phyloP scores from a whole-genome alignment of 2,888 invertebrate genomes.

The Hololepta plana region DNA sequence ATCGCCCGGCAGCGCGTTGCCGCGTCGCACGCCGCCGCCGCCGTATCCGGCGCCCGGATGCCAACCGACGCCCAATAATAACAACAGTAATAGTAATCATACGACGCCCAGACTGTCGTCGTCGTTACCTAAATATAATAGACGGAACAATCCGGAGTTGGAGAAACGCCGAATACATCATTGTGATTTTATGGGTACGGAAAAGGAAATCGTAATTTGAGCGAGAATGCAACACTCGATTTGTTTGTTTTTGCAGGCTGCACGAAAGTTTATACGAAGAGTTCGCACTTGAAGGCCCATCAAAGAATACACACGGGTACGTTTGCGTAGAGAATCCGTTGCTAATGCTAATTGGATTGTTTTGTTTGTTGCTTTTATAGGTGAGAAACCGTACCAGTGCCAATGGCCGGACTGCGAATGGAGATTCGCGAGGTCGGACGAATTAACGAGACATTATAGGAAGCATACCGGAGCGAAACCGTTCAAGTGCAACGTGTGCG shows the following conservation, averaged over 20 bases:
- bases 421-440: slow-evolving; percentile 92
- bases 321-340: slow-evolving; percentile 2
- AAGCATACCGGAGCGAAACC: slow-evolving; percentile 96
- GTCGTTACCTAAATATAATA: slow-evolving; percentile 51
- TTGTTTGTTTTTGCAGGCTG: slow-evolving; percentile 53
- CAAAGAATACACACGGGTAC: slow-evolving; percentile 95
- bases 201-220: background rate
- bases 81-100: slow-evolving; percentile 9
- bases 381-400: slow-evolving; percentile 95
- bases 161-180: slow-evolving; percentile 92
- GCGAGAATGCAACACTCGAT: background rate
- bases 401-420: slow-evolving; percentile 97
- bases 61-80: slow-evolving; percentile 14
- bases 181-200: slow-evolving; percentile 79
- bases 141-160: slow-evolving; percentile 90
- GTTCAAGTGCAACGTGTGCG: slow-evolving; percentile 90
- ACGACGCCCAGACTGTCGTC: slow-evolving; percentile 9
- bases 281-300: slow-evolving; percentile 94
- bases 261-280: slow-evolving; percentile 93
- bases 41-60: slow-evolving; percentile 48
- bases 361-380: slow-evolving; percentile 35
- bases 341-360: background rate
- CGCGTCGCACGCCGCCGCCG: slow-evolving; percentile 56
- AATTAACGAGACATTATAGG: slow-evolving; percentile 88
- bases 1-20: slow-evolving; percentile 54